phyloP scores from a whole-genome alignment of 2,888 invertebrate genomes.

The Nezara viridula region DNA sequence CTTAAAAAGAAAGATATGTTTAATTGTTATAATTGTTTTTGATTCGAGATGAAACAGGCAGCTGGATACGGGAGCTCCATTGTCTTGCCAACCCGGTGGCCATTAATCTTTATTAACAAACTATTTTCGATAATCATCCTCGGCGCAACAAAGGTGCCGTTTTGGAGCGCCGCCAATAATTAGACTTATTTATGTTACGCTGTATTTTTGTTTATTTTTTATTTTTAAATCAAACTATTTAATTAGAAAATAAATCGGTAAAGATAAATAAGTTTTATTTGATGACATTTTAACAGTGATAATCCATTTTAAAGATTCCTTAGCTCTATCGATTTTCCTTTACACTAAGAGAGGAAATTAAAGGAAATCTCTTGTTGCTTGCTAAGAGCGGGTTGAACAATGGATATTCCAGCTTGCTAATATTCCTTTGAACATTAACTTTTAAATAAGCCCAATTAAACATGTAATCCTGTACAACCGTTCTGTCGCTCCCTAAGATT shows the following conservation, averaged over 20 bases:
- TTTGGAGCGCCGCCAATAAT: neutral
- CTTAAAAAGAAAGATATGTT: neutral
- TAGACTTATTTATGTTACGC: neutral
- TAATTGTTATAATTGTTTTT: neutral
- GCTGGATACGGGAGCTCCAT: neutral
- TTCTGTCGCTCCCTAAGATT: neutral
- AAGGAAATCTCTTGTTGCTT: neutral
- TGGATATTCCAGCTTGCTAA: neutral
- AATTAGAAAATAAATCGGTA: no score
- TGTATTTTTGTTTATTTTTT: neutral
- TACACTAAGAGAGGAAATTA: neutral
- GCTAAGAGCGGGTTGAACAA: neutral
- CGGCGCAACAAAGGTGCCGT: neutral
- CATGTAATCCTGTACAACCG: conserved; percentile 14
- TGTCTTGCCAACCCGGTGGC: neutral
- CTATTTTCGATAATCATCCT: neutral
- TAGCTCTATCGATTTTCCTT: neutral
- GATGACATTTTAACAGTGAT: no score
- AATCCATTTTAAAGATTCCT: no score
- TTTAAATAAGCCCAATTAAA: neutral
- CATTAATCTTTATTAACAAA: neutral
- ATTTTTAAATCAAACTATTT: neutral
- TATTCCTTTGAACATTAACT: neutral
- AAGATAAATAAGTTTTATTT: no score
- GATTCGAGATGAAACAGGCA: neutral